These are phyloP conservation scores for Andrena chrysosceles DNA, from an alignment of 2,888 invertebrate species.

Conservation along the genomic window DNA sequence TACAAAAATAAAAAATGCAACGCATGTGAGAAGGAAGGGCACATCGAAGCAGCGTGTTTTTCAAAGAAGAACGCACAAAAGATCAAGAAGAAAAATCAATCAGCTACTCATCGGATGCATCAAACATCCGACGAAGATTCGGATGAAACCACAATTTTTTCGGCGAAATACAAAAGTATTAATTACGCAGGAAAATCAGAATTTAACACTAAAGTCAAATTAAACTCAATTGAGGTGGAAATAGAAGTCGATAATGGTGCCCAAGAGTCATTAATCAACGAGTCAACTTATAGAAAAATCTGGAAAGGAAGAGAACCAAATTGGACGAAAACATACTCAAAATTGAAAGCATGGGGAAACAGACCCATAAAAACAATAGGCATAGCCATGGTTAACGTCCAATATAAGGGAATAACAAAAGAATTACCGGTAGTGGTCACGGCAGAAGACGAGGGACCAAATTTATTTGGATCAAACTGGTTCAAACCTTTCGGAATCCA, in stretches of 20 bases:
- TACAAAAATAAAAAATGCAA: neutral
- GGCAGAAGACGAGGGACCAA: neutral
- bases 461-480: neutral
- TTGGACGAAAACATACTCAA: neutral
- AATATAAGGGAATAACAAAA: neutral
- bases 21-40: neutral
- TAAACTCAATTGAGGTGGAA: neutral
- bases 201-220: neutral
- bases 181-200: neutral
- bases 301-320: neutral
- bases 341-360: neutral
- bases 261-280: neutral
- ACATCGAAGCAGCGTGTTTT: neutral
- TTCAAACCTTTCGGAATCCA: neutral
- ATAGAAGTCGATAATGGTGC: neutral
- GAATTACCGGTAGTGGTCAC: neutral
- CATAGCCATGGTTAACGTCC: neutral
- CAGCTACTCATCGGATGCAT: neutral
- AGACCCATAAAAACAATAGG: neutral
- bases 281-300: neutral
- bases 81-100: neutral
- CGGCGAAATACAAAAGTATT: neutral
- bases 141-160: neutral
- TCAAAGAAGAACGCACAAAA: neutral
- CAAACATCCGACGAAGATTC: neutral